Base-by-base conservation (phyloP, 2,888 invertebrate species). In the Podabrus alpinus region DNA sequence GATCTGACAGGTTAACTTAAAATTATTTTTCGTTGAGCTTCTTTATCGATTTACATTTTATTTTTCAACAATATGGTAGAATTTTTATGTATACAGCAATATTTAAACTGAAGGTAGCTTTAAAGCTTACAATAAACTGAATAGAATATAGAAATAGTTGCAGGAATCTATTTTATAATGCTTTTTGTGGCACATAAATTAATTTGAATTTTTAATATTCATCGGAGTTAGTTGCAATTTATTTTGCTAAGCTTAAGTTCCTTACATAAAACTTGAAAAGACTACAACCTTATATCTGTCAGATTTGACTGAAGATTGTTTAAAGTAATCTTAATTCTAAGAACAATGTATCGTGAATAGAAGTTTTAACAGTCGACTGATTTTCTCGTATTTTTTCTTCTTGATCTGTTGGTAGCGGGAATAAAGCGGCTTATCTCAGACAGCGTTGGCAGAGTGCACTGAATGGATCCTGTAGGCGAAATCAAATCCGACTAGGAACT, bases 401-500 rank as follows among this genome's bases (percentile, higher is more conserved):
- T 68, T 74, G 76, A 77, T 74, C 76, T 77, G 76, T 77, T 77
- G 76, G 76, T 74, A 74, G 76, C 72, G 67, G 66, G 21, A 70
- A 61, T 59, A 81, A 82, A 82, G 82, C 81, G 76, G 80, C 82
- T 82, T 82, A 82, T 82, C 81, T 79, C 64, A 73, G 79, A 78
- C 80, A 79, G 78, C 81, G 76, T 80, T 19, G 81, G 81, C 75
- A 78, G 80, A 82, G 80, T 83, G 82, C 82, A 82, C 77, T 75
- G 78, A 80, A 79, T 80, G 80, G 80, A 80, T 80, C 79, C 80
- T 80, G 79, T 80, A 79, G 79, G 78, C 75, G 80, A 80, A 82
- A 81, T 79, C 80, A 84, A 85, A 84, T 84, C 84, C 83, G 82
- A 82, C 83, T 83, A 82, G 80, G 83, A 72, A 82, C 82, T 81